Evolutionary conservation across 2,888 invertebrate species (phyloP), one percentile per base, ranked within the genome.

Genomic region (Ernsta delagoae): DNA sequence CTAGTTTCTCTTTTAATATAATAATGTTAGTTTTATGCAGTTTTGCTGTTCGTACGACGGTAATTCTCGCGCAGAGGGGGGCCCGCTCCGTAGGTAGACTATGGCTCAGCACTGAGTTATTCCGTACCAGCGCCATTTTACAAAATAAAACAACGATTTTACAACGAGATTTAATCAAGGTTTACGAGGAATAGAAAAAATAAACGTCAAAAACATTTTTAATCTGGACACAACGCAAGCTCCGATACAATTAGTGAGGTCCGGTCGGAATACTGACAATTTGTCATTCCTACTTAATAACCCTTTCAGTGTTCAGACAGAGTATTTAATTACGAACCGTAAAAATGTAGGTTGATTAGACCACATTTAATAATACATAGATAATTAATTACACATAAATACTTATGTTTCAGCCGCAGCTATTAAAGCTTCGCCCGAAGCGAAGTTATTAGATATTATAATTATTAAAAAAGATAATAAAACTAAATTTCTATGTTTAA

Each of bases 401-500:
- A 24, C 24, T 24, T 3, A 24, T 73, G 73, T 73, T 75, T 74
- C 24, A 39, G 73, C 64, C 9, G 65, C 56, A 71, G 72, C 67
- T 71, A 71, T 66, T 71, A 69, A 71, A 70, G 39, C 59, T 43
- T 68, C 60, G 70, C 60, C 70, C 70, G 43, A 50, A 63, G 60
- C 63, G 59, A 66, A 73, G 70, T 73, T 59, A 75, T 71, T 68
- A 72, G 70, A 71, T 59, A 65, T 75, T 75, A 75, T 73, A 73
- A 74, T 73, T 72, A 74, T 71, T 71, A 74, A 43, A 75, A 71
- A 72, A 69, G 64, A 72, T 71, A 75, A 76, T 77, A 75, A 75
- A 78, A 78, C 65, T 73, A 70, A 73, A 74, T 74, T 76, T 72
- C 73, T 74, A 76, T 72, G 73, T 75, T 76, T 78, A 82, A 84